Conservation (phyloP, 1,140 invertebrate genomes). For the Amyelois transitella region DNA sequence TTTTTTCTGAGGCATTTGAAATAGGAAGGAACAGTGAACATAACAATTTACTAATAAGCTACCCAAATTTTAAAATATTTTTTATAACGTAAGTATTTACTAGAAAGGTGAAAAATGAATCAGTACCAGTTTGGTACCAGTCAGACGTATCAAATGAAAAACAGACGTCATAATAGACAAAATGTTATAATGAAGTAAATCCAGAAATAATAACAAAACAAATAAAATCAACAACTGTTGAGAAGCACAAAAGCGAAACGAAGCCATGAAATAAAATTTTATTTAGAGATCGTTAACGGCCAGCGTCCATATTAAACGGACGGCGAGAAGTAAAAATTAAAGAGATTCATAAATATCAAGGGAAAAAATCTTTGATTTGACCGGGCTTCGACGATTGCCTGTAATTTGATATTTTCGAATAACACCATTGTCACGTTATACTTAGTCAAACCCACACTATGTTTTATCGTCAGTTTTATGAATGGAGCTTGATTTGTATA, state of each 20-base stretch:
- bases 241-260: constrained; percentile 48
- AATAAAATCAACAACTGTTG: constrained; percentile 60
- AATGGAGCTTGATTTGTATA: constrained; percentile 19
- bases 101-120: no score
- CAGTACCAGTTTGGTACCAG: no score
- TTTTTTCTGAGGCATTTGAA: no score
- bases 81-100: no score
- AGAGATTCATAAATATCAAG: constrained; percentile 67
- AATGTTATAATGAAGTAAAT: neutral
- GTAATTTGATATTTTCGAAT: constrained; percentile 14
- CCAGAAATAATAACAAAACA: constrained; percentile 53
- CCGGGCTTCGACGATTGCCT: constrained; percentile 6
- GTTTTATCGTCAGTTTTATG: constrained; percentile 39
- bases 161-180: no score
- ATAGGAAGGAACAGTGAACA: no score
- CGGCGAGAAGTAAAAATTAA: constrained; percentile 67
- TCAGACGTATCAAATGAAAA: no score
- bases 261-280: constrained; percentile 69
- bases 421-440: constrained; percentile 34
- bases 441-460: constrained; percentile 14
- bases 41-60: no score
- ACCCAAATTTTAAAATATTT: no score
- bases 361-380: constrained; percentile 54
- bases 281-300: constrained; percentile 69
- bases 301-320: constrained; percentile 68